Percentiles rank a stretch among this genome's conserved stretches.
phyloP scores from a whole-genome alignment of 2,888 invertebrate genomes.

The Callinectes sapidus region DNA sequence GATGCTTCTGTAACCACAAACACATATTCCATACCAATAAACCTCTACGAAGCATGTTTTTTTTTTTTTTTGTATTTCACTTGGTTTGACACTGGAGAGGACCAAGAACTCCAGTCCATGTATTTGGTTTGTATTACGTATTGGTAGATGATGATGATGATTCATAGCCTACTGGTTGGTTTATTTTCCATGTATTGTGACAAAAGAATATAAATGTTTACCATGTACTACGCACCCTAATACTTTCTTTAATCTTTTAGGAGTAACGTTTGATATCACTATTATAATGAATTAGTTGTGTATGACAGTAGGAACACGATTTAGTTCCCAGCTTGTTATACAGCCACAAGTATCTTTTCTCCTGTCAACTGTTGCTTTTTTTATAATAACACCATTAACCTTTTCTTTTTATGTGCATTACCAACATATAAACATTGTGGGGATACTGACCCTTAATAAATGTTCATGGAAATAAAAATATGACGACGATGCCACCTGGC shows the following conservation, averaged over 20 bases:
- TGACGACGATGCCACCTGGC: conserved; percentile 33
- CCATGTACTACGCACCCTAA: background rate
- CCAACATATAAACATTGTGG: conserved; percentile 33
- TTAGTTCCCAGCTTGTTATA: background rate
- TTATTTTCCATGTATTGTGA: background rate
- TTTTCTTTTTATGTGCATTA: conserved; percentile 3
- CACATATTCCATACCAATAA: conserved; percentile 38
- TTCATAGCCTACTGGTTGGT: background rate
- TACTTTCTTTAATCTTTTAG: background rate
- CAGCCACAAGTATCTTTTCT: background rate
- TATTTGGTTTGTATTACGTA: background rate
- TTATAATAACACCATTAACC: conserved; percentile 30
- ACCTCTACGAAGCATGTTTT: conserved; percentile 31
- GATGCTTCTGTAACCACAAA: conserved; percentile 29
- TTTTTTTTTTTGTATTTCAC: conserved; percentile 24
- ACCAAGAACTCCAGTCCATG: background rate
- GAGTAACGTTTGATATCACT: background rate
- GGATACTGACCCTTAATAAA: conserved; percentile 14
- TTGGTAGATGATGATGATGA: background rate
- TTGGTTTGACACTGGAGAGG: background rate
- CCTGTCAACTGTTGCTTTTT: conserved; percentile 21
- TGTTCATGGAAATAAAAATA: conserved; percentile 29
- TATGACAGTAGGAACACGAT: background rate
- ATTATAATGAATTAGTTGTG: background rate
- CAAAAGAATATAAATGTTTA: background rate